A percentile compares a stretch with the other conserved stretches of the same genome.
Evolutionary conservation across 2,113 vertebrate genomes (phyloP).

Genomic region (Mesocricetus auratus): DNA sequence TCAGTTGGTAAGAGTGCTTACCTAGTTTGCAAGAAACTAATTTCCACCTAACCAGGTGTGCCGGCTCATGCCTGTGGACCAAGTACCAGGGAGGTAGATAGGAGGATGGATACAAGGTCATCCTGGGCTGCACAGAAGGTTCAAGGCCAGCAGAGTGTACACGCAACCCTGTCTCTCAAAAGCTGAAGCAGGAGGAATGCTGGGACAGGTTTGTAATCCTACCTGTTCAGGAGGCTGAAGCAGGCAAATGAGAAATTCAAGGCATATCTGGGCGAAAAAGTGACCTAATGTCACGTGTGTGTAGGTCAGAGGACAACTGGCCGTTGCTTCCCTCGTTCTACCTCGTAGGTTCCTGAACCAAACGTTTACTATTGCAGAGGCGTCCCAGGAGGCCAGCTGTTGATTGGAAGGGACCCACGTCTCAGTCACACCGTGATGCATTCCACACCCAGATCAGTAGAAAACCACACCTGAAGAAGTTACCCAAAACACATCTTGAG

Average conservation of each 20-base stretch:
- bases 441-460: neutral
- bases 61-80: neutral
- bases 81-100: too few relatives aligned
- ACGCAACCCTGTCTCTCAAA: neutral
- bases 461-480: neutral
- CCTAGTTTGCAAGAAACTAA: neutral
- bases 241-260: neutral
- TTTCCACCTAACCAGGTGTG: neutral
- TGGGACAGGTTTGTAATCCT: neutral
- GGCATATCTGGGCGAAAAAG: neutral
- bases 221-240: neutral
- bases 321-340: neutral
- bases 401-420: neutral
- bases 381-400: neutral
- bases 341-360: neutral
- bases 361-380: neutral
- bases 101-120: neutral
- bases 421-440: neutral
- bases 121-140: neutral
- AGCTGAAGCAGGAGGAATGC: neutral
- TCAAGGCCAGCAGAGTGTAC: neutral
- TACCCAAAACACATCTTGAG: neutral
- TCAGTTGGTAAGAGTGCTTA: neutral
- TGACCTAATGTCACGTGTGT: neutral
- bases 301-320: neutral